Percentiles rank a stretch among this genome's conserved stretches.
Evolutionary conservation across 1,140 invertebrate species (phyloP).

Genomic region (Bombus pyrosoma): DNA sequence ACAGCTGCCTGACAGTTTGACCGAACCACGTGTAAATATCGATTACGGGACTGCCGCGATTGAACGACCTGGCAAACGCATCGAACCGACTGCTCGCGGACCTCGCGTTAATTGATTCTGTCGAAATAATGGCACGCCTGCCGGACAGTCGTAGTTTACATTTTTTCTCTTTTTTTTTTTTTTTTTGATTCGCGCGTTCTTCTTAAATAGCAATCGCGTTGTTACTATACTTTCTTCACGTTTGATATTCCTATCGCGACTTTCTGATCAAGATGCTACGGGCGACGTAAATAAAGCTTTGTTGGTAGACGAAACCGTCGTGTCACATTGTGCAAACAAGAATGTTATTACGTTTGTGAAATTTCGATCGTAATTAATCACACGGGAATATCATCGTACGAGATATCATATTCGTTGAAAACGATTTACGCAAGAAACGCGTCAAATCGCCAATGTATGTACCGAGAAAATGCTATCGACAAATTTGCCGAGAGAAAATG

Average conservation of each 20-base stretch:
- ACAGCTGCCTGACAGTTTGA: slow-evolving; percentile 23
- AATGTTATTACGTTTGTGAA: neutral
- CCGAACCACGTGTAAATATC: slow-evolving; percentile 50
- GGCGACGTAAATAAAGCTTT: too few species aligned
- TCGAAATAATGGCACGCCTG: slow-evolving; percentile 42
- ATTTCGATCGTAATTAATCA: neutral
- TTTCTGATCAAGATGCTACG: neutral
- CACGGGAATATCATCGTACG: too few species aligned
- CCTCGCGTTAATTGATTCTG: slow-evolving; percentile 53
- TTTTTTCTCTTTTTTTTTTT: neutral
- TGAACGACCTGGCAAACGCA: slow-evolving; percentile 52
- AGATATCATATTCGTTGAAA: neutral
- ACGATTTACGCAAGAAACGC: neutral
- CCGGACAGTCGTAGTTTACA: neutral
- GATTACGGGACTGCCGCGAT: slow-evolving; percentile 42
- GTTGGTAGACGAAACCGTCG: neutral
- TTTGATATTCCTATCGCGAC: neutral
- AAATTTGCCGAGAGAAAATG: neutral
- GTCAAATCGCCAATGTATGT: neutral
- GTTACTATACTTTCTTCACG: too few species aligned
- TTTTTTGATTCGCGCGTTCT: neutral
- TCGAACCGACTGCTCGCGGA: slow-evolving; percentile 14
- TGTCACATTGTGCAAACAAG: neutral
- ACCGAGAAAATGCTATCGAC: too few species aligned
- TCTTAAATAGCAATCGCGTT: neutral